Conservation (phyloP, 2,888 invertebrate genomes). For the Pycnomerus fuliginosus region DNA sequence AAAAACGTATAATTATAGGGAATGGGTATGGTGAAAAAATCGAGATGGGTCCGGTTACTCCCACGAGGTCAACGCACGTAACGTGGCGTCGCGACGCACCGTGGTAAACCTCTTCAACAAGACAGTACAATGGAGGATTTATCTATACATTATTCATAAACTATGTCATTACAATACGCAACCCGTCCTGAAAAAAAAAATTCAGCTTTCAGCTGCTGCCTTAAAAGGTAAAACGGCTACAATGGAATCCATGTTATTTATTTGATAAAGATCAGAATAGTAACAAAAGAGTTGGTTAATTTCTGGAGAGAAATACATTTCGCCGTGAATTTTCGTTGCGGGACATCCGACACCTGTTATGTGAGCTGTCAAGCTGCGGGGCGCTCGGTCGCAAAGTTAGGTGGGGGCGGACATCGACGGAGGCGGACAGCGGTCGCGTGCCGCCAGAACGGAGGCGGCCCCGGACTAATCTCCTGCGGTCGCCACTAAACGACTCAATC, state of each 20-base stretch:
- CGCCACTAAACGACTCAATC: constrained; percentile 33
- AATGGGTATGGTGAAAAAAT: constrained; percentile 32
- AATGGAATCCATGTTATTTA: constrained; percentile 45
- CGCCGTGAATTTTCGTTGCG: too few species aligned
- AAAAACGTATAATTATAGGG: constrained; percentile 50
- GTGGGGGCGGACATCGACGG: constrained; percentile 26
- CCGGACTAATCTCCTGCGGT: constrained; percentile 11
- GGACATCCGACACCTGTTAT: constrained; percentile 27
- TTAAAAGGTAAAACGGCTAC: constrained; percentile 42
- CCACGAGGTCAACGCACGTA: constrained; percentile 48
- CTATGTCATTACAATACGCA: constrained; percentile 37
- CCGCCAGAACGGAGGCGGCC: constrained; percentile 39
- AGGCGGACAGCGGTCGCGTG: constrained; percentile 51
- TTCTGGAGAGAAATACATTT: background rate
- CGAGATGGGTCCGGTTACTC: constrained; percentile 47
- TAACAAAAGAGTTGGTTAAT: constrained; percentile 38
- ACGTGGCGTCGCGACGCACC: constrained; percentile 30
- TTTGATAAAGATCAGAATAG: constrained; percentile 46
- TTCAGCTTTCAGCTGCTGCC: constrained; percentile 38
- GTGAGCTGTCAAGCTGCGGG: constrained; percentile 11
- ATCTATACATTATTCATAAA: constrained; percentile 41
- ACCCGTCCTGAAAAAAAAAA: constrained; percentile 31
- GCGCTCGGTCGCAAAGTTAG: constrained; percentile 1
- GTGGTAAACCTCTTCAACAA: constrained; percentile 3
- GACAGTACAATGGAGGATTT: constrained; percentile 13